These are phyloP conservation scores for Malacoctenus gilli DNA, from an alignment of 2,797 vertebrate species.

Conservation along the genomic window DNA sequence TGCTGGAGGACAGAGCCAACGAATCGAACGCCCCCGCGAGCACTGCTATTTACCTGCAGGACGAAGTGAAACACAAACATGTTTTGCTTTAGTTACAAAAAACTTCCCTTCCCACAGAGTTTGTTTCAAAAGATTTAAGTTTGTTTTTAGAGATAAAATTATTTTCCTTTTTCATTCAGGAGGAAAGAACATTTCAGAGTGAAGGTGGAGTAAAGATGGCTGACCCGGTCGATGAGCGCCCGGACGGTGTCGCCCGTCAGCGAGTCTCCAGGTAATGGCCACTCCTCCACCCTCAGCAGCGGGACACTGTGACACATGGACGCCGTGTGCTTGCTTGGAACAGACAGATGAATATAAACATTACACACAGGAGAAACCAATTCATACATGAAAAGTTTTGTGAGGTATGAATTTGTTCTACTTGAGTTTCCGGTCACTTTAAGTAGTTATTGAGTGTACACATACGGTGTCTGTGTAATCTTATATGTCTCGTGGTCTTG, in stretches of 20 bases:
- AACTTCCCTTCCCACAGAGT: too few species aligned
- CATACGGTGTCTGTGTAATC: too few species aligned
- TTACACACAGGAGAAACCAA: conserved; percentile 14
- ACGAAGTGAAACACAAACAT: neutral
- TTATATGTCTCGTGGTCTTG: too few species aligned
- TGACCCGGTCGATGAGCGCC: conserved; percentile 91
- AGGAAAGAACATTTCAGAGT: too few species aligned
- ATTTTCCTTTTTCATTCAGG: too few species aligned
- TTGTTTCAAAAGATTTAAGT: too few species aligned
- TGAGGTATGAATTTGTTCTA: too few species aligned
- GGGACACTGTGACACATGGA: conserved; percentile 85
- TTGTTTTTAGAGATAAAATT: too few species aligned
- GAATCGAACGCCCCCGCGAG: conserved; percentile 89
- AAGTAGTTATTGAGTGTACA: too few species aligned
- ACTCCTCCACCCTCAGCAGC: conserved; percentile 91
- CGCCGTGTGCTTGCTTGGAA: conserved; percentile 80
- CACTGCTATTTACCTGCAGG: conserved; percentile 88
- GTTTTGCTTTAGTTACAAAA: too few species aligned
- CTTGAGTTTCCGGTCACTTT: too few species aligned
- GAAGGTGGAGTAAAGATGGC: conserved; percentile 19
- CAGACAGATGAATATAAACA: conserved; percentile 22
- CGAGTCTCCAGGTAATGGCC: conserved; percentile 86
- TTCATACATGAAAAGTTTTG: too few species aligned
- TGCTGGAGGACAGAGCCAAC: conserved; percentile 90
- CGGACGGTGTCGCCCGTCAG: conserved; percentile 87